phyloP scores from a whole-genome alignment of 2,113 vertebrate species.

The Diadophis punctatus region DNA sequence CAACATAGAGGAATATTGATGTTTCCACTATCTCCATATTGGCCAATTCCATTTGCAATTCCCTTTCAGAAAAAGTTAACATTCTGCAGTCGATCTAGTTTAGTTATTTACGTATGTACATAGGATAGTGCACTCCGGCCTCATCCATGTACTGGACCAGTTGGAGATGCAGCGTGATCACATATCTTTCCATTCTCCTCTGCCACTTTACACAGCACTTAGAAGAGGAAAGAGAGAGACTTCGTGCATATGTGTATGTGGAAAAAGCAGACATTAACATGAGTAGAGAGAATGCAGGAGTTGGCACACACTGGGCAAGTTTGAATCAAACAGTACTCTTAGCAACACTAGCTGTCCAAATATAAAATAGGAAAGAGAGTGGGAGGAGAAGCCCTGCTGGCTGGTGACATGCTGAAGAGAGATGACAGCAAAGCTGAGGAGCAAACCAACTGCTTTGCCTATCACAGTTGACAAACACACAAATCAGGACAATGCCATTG shows the following conservation, averaged over 20 bases:
- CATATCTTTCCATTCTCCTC: background rate
- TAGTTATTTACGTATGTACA: background rate
- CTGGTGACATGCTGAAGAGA: background rate
- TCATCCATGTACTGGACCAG: background rate
- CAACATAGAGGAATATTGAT: background rate
- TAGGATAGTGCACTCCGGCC: background rate
- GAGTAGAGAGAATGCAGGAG: background rate
- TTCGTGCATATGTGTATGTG: background rate
- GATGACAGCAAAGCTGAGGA: background rate
- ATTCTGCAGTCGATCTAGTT: background rate
- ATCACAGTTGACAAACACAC: background rate
- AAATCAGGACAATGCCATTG: background rate
- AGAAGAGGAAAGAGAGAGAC: background rate
- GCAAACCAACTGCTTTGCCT: background rate
- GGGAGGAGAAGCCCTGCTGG: background rate
- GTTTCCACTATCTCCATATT: background rate
- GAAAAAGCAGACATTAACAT: background rate
- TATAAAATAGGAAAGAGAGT: background rate
- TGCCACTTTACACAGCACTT: background rate
- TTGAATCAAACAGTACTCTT: background rate
- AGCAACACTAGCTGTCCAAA: background rate
- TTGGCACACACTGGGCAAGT: background rate
- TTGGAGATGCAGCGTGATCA: background rate
- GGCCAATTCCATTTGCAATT: background rate
- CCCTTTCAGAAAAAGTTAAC: background rate